Base-by-base conservation (phyloP, 2,888 invertebrate species). In the Aphidoletes aphidimyza region DNA sequence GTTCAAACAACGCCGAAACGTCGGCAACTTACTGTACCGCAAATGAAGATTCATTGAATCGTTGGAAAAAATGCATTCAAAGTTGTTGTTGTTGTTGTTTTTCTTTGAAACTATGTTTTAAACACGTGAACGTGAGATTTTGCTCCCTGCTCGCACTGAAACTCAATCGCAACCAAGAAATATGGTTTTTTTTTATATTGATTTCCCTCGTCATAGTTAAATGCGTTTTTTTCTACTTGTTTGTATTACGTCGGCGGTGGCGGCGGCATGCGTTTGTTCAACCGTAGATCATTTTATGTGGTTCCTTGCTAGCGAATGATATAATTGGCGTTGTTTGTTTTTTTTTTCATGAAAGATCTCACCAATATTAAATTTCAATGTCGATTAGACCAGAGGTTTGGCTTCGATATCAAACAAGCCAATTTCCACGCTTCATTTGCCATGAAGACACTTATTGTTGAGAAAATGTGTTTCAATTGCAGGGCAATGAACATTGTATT, bases 1-100 rank as follows among this genome's bases (percentile, higher is more conserved):
- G 81, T 81, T 81, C 81, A 81, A 81, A 81, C 81, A n/a, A 37
- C 5, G 39, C 81, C 81, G 81, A 81, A 81, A 37, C n/a, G 19
- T 8, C n/a, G 37, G 11, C 17, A 69, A 47, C 8, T 22, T 19
- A 22, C 22, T 26, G 54, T 54, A 2, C 9, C 14, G 54, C n/a
- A 22, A 22, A 54, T 54, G 69, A 30, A 69, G 14, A 69, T 69
- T 30, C 34, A 11, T 30, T 30, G 69, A n/a, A 22, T 54, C 42
- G 14, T 42, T 42, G 42, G 14, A 42, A 9, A 9, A 6, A 14
- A 42, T 42, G 42, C 8, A 6, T 42, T 14, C 42, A 6, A 42
- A 9, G 6, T 42, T 42, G 8, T 42, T 14, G n/a, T n/a, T n/a
- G n/a, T n/a, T n/a, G 9, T 17, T 9, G 54, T 22, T 22, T 54